Evolutionary conservation across 2,797 vertebrate species (phyloP).

Genomic region (Mus spretus): DNA sequence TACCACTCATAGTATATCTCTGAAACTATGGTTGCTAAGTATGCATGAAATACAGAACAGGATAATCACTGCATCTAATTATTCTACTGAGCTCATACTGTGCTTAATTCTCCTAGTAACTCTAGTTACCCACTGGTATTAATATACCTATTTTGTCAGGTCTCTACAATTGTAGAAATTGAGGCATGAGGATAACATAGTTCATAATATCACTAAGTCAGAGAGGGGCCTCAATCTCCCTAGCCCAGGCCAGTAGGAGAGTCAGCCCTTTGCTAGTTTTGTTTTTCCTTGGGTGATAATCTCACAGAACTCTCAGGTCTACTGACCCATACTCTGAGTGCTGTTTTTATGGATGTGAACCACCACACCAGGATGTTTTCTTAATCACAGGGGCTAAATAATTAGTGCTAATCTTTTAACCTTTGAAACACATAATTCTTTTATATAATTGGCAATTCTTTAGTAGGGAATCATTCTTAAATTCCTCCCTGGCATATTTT

Average conservation of each 20-base stretch:
- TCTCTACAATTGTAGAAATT: not conserved
- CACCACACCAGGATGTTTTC: not conserved
- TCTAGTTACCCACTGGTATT: not conserved
- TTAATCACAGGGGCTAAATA: not conserved
- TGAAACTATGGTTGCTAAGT: not conserved
- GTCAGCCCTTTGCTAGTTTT: not conserved
- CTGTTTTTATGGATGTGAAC: not conserved
- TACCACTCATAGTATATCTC: not conserved
- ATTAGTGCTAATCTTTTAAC: not conserved
- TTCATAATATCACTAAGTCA: not conserved
- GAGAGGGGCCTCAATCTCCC: not conserved
- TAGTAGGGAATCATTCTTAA: not conserved
- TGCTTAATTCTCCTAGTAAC: not conserved
- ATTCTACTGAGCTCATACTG: not conserved
- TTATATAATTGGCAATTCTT: slow-evolving; percentile 14
- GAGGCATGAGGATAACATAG: not conserved
- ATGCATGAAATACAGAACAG: not conserved
- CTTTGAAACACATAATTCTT: not conserved
- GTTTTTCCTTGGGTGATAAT: not conserved
- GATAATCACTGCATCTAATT: not conserved
- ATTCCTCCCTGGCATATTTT: not conserved
- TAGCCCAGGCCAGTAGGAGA: not conserved
- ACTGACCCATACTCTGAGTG: accelerated
- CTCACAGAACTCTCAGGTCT: not conserved
- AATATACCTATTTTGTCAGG: not conserved